Evolutionary conservation across 2,888 invertebrate species (phyloP), one percentile per base, ranked within the genome.

Genomic region (Gymnocheta viridis): DNA sequence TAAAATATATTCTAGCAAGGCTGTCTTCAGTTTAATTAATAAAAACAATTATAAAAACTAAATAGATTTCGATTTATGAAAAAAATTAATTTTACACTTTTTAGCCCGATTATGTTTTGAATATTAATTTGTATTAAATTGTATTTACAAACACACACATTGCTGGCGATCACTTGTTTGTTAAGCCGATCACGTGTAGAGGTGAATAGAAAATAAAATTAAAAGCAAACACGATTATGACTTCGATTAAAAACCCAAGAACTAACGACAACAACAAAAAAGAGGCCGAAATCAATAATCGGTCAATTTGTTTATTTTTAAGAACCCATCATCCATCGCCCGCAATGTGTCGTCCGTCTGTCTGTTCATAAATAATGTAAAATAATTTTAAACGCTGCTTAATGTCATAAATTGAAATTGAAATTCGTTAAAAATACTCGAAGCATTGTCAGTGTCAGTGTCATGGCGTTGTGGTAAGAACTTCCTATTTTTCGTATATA

Each of bases 401-500:
- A 24, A 29, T 72, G 69, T 54, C 82, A 58, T 73, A 82, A 73
- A 73, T 78, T 82, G 19, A 78, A 78, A 73, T 78, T 78, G 19
- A 78, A 78, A 73, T 78, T 78, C 78, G 38, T 47, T 38, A 49
- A 22, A 62, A 24, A 69, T 67, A 77, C 49, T 22, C 17, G 12
- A 54, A 27, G 54, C 60, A 58, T 4, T 38, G 27, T 69, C 41
- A 70, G 44, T 54, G 74, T 38, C 74, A 54, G 14, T 67, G 56
- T 38, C 22, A n/a, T 35, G 41, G 14, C 10, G 9, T 7, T 47
- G n/a, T n/a, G 32, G 56, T 19, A 35, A 70, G 47, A 74, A 58
- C 80, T 80, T 76, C 80, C 83, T 62, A 44, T 29, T 47, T 70
- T 70, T 66, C 29, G 70, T 83, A 83, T 83, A 80, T 76, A 83